Conservation (phyloP, 2,113 vertebrate genomes). For the Pycnonotus jocosus region DNA sequence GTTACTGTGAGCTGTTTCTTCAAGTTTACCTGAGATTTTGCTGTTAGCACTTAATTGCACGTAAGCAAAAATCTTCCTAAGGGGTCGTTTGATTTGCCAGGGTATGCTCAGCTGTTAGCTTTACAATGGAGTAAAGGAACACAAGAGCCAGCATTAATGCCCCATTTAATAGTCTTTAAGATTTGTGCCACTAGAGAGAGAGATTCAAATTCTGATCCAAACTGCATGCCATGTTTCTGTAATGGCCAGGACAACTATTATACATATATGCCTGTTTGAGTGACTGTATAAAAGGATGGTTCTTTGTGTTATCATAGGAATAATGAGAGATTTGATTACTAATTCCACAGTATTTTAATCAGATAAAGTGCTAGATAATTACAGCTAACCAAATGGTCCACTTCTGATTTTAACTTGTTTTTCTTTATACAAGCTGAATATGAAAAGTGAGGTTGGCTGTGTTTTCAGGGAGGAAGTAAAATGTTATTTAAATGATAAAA, state of each 20-base stretch:
- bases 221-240: not conserved
- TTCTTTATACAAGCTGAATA: not conserved
- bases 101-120: not conserved
- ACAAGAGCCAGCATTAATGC: not conserved
- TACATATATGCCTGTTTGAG: not conserved
- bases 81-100: not conserved
- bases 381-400: not conserved
- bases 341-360: constrained; percentile 24
- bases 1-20: not conserved
- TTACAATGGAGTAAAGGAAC: not conserved
- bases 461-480: not conserved
- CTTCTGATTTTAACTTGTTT: constrained; percentile 1
- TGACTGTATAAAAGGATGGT: not conserved
- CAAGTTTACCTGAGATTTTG: not conserved
- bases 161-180: not conserved
- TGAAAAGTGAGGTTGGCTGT: not conserved
- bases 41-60: not conserved
- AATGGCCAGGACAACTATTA: not conserved
- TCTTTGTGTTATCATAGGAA: not conserved
- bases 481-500: not conserved
- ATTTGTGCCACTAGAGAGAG: not conserved
- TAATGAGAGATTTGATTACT: constrained; percentile 20
- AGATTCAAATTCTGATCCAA: not conserved
- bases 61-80: not conserved
- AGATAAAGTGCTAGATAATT: constrained; percentile 16